Base-by-base conservation (phyloP, 2,888 invertebrate genomes). In the Tetramorium bicarinatum region DNA sequence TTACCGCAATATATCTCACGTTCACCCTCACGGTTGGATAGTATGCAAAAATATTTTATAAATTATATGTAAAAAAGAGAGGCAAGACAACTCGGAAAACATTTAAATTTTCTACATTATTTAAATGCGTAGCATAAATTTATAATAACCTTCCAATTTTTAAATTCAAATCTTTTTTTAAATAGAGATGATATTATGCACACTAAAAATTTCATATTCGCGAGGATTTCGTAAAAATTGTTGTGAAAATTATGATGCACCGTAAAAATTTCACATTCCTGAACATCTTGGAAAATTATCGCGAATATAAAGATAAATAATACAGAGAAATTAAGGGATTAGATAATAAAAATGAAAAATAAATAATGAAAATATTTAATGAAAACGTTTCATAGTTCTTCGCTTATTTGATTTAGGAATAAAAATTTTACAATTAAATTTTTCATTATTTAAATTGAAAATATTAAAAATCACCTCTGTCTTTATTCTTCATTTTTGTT, bases 71-170 rank as follows among this genome's bases (percentile, higher is more conserved):
- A 15, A 49, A 69, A 52, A 56, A 49, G 7, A 25, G 18, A 52
- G 7, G 11, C 44, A 29, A 67, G 18, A 52, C 13, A 52, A 29
- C 3, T 49, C 15, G 4, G 11, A 44, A 74, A 62, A 59, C 15
- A 56, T 72, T 44, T 2, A 44, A 41, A 59, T 41, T 29, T 72
- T 41, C 25, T 29, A 75, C n/a, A 21, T 62, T 75, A 62, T 62
- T 75, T 75, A 75, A 75, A 62, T 62, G 11, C 1, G n/a, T 44
- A 74, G 15, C 29, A 44, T 61, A 29, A 56, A 54, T 38, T 61
- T 44, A 61, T 61, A 61, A 52, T 38, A 47, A 47, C 29, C 34
- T 54, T 34, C 15, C 29, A 75, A 62, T 75, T 44, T 62, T 75
- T 72, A 4, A 41, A 72, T 72, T 52, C 18, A 69, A 52, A 52